Evolutionary conservation across 1,140 invertebrate genomes (phyloP), one percentile per base, ranked within the genome.

Genomic region (Drosophila quadrilineata): DNA sequence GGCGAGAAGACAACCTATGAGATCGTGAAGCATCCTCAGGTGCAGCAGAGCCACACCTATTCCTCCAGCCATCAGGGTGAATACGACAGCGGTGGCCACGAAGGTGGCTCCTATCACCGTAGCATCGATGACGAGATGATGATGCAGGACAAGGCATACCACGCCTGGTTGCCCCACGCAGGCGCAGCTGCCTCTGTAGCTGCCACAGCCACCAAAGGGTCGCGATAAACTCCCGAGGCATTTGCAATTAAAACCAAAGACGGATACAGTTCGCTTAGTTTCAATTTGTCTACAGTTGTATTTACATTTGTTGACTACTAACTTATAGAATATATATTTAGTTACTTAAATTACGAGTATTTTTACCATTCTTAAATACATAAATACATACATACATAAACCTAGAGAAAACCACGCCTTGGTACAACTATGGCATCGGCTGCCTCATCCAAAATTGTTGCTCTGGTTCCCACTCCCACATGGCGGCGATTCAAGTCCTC

Each of bases 11-110:
- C 94, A 2, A 95, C 95, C 8, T 95, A 95, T 74, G 95, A 96
- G 90, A 95, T 96, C 80, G 93, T 96, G 10, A 96, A 96, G 87
- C 94, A 95, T 90, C 95, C 95, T n/a, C 93, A 95, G 70, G 93
- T 95, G 46, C 94, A 93, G 29, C 93, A 94, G 86, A 92, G 92
- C 71, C 94, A 96, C 68, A 93, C 94, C 3, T 95, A 95, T 76
- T 95, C 94, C 1, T 92, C 93, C 4, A 92, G 92, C 8, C 94
- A 94, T 87, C 93, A 94, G 60, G 94, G 94, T 33, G 93, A 92
- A 45, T 93, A 92, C 68, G 92, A 94, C 64, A 92, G 92, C 21
- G 92, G 92, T 22, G 92, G 91, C 17, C 91, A 70, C 16, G 91
- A 92, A 19, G 50, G 72, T 2, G 82, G 87, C 19, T 92, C 93